Base-by-base conservation (phyloP, 2,797 vertebrate genomes). In the Capromys pilorides region DNA sequence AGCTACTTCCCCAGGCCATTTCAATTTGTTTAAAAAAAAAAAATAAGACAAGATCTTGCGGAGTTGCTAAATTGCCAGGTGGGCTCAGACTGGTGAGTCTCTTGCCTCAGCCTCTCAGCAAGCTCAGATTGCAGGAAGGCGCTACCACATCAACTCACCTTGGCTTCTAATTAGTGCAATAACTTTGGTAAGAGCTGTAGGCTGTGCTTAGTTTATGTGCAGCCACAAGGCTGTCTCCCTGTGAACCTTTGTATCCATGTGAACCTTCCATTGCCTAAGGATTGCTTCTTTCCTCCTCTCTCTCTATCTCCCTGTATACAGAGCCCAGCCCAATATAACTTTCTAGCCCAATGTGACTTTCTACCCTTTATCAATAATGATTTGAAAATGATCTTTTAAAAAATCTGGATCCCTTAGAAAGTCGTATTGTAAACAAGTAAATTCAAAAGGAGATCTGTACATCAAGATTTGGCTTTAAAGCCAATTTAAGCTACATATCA, bases 371-470 rank as follows among this genome's bases (percentile, higher is more conserved):
- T 54, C 28, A 88, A 93, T 81, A 86, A 18, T 54, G n/a, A 86
- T 79, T 79, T 91, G 67, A 82, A 95, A 59, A 73, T 36, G 8
- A 81, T 31, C 19, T 90, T 82, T 92, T 12, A 16, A 82, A 18
- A 93, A 88, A 39, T 28, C 39, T 45, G 6, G 66, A 51, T 77
- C 19, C 49, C 39, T 90, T 85, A 77, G 45, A 94, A 79, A 88
- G 16, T 78, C 22, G 75, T 86, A 4, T 49, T 86, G 13, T 86
- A 57, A 81, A 89, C 22, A 93, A 81, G 22, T 59, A 71, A 49
- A 49, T 57, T 41, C n/a, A 64, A 88, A 92, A 73, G 69, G 80
- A 89, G 80, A 64, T 93, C 79, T 87, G 51, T 86, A 41, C 11
- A 45, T 93, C n/a, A 51, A 69, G 31, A 79, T 62, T 89, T 91